Evolutionary conservation across 2,888 invertebrate genomes (phyloP), one percentile per base, ranked within the genome.

Genomic region (Phalera bucephala): DNA sequence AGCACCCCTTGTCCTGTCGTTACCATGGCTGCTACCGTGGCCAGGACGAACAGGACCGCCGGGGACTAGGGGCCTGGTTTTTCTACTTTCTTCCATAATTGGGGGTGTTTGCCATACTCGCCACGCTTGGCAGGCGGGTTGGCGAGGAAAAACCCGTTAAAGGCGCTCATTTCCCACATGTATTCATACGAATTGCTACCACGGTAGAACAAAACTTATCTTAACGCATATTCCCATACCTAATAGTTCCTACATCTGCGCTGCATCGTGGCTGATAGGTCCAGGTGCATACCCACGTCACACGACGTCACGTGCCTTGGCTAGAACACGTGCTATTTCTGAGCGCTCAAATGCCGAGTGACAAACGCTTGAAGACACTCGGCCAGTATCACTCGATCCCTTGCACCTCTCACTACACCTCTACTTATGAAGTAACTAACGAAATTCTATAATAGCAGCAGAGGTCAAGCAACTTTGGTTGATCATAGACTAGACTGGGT

Each of bases 321-420:
- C 82, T 51, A 41, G 52, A 45, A 54, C 42, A 45, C 40, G 44
- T 49, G 80, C 85, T 86, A 86, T 86, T 86, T 86, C 72, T 73
- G 79, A 59, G 43, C 80, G 63, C 66, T 67, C 66, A 66, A 74
- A 77, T 71, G 69, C 58, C 72, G 69, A 63, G 74, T 80, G 74
- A 80, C 81, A 76, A 74, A 66, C 71, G 29, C 40, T 55, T 54
- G 44, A 55, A 52, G 48, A 51, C 36, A 45, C 37, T 39, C 43
- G 40, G 50, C 69, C 66, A 67, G 30, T 36, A 4, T 46, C 10
- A 43, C n/a, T 21, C 23, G 50, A 47, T 29, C 49, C 23, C 2
- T 37, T 32, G 21, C 30, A 39, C 30, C 47, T 20, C 33, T 29
- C 37, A 3, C 31, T 0, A 8, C 9, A 6, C 4, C 7, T 7